Evolutionary conservation across 64 coral and sea anemone genomes (phyloP).

Genomic region (Stylophora pistillata): DNA sequence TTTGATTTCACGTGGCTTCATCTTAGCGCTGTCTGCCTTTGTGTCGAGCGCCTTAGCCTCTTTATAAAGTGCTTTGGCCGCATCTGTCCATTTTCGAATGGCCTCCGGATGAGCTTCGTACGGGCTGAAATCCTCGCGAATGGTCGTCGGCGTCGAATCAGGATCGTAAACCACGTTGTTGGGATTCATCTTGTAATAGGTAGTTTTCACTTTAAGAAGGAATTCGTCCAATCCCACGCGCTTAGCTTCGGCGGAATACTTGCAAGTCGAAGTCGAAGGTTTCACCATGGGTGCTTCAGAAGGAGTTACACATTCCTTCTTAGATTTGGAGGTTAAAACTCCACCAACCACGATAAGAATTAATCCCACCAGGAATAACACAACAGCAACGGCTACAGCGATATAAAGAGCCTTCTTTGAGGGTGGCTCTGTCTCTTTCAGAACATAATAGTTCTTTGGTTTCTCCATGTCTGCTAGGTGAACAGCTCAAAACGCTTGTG

Average conservation of each 20-base stretch:
- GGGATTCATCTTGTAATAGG: slow-evolving; percentile 82
- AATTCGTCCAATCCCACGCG: slow-evolving; percentile 63
- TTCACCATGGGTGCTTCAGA: background rate
- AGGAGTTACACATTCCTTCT: background rate
- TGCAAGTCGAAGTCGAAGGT: background rate
- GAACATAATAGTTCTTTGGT: background rate
- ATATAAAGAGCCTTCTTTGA: slow-evolving; percentile 11
- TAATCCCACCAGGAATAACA: slow-evolving; percentile 7
- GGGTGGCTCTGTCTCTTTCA: slow-evolving; percentile 12
- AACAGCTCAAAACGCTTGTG: background rate
- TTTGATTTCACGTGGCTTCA: slow-evolving; percentile 87
- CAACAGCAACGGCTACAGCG: background rate
- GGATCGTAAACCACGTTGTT: slow-evolving; percentile 70
- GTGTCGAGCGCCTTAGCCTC: slow-evolving; percentile 39
- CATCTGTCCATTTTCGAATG: slow-evolving; percentile 68
- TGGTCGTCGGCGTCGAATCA: slow-evolving; percentile 27
- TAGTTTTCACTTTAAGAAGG: slow-evolving; percentile 67
- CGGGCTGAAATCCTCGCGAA: slow-evolving; percentile 68
- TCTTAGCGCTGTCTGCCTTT: slow-evolving; percentile 1
- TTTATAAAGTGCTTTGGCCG: slow-evolving; percentile 20
- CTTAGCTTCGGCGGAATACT: slow-evolving; percentile 72
- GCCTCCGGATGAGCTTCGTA: slow-evolving; percentile 81
- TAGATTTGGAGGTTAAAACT: background rate
- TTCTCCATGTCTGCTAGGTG: background rate
- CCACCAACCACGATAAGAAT: slow-evolving; percentile 5